phyloP scores from a whole-genome alignment of 2,888 invertebrate genomes.

The Eupithecia vulgata region DNA sequence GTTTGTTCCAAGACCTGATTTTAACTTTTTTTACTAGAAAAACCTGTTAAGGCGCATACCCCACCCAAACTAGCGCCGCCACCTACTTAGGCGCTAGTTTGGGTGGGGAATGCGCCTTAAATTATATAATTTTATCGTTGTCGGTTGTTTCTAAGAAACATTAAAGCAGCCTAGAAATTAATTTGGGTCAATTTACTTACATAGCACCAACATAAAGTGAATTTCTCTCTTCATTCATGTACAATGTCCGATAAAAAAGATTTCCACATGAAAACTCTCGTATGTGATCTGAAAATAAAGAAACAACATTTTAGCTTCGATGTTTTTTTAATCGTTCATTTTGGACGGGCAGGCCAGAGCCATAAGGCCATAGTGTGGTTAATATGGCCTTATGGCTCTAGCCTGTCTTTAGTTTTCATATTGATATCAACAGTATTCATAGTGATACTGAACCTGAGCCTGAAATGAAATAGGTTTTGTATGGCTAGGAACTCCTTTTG shows the following conservation, averaged over 20 bases:
- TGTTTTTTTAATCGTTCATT: neutral
- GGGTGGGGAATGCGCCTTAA: too few species aligned
- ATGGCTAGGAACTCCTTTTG: neutral
- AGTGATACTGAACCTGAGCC: neutral
- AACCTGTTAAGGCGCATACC: too few species aligned
- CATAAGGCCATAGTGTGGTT: too few species aligned
- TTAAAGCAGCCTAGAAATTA: neutral
- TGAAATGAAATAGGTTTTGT: neutral
- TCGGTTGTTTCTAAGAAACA: neutral
- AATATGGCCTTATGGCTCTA: too few species aligned
- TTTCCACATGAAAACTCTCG: constrained; percentile 85
- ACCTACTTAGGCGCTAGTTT: too few species aligned
- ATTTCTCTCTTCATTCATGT: constrained; percentile 84
- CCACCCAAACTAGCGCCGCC: too few species aligned
- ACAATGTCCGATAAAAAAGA: constrained; percentile 85
- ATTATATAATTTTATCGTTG: neutral
- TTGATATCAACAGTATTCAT: too few species aligned
- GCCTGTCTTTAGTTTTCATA: too few species aligned
- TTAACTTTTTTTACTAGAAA: neutral
- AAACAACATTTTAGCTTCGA: constrained; percentile 42
- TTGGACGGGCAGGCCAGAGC: too few species aligned
- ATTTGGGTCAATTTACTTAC: constrained; percentile 69
- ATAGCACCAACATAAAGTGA: constrained; percentile 87
- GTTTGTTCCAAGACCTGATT: neutral
- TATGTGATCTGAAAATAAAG: constrained; percentile 83